Base-by-base conservation (phyloP, 1,140 invertebrate genomes). In the Homarus americanus region DNA sequence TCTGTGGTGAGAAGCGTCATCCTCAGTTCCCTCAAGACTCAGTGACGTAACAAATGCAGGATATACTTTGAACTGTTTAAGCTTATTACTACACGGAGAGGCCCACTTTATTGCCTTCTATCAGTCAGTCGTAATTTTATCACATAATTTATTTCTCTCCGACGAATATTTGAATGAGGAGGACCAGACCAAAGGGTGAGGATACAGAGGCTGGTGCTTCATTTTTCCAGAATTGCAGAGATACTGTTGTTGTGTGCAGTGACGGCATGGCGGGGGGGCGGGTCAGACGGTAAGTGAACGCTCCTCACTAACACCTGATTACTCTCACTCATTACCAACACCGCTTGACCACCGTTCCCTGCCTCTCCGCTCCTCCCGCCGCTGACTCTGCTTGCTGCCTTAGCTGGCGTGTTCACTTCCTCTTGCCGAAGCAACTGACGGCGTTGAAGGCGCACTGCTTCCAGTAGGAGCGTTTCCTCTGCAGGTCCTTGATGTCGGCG, bases 401-500 rank as follows among this genome's bases (percentile, higher is more conserved):
- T 41, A 15, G 38, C 73, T 41, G 7, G 15, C 17, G 4, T 12
- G 24, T 87, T 89, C 53, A 89, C 87, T 89, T 89, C 87, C 87
- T 93, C 91, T 95, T 95, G 87, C 96, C 96, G 91, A 96, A 96
- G 93, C 96, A 96, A 66, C 95, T 95, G 41, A 96, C 96, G 0
- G 96, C 96, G 93, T 96, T 96, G 94, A 96, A 96, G 49, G 96
- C 95, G 92, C 96, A 96, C 91, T 96, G 95, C 91, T 96, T 96
- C 96, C 96, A 96, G 93, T 96, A 96, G 83, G 95, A 95, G 34
- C 95, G 94, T 84, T 96, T 96, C 66, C 95, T 94, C 93, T 96
- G 95, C 0, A 95, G 93, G 85, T 96, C 95, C 2, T 93, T 93
- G 32, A 95, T 93, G 93, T 95, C 95, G 83, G 94, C 92, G 91